These are phyloP conservation scores for Umimayanthus kanabou DNA, from an alignment of 92 coral and sea anemone species.

Conservation along the genomic window DNA sequence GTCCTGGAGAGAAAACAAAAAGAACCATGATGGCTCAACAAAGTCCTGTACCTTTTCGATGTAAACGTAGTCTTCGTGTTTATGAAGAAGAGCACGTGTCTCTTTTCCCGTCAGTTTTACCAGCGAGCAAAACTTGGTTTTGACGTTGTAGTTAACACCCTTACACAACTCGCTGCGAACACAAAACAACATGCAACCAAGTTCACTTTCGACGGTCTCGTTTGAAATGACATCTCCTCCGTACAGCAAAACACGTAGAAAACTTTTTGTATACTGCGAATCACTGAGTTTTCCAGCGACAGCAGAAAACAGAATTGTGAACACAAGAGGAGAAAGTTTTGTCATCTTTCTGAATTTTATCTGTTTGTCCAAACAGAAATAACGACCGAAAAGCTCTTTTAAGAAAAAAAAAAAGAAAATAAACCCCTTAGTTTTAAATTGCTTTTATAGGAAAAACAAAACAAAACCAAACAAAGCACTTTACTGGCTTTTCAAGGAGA, in stretches of 20 bases:
- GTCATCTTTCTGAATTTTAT: too few species aligned
- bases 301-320: not conserved
- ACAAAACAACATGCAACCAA: not conserved
- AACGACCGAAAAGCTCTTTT: too few species aligned
- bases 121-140: not conserved
- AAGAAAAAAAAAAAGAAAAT: too few species aligned
- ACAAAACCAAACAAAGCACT: too few species aligned
- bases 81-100: not conserved
- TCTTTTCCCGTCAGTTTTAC: not conserved
- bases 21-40: too few species aligned
- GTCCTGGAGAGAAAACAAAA: too few species aligned
- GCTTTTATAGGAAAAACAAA: too few species aligned
- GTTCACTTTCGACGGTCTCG: not conserved
- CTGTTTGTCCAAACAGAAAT: too few species aligned
- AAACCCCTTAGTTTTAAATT: too few species aligned
- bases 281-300: not conserved
- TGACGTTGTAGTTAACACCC: not conserved
- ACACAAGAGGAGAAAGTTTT: not conserved
- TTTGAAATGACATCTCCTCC: not conserved
- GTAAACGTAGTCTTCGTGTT: not conserved
- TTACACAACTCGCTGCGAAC: not conserved
- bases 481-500: too few species aligned
- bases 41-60: not conserved
- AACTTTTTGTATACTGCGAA: not conserved
- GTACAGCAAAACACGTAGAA: not conserved